Evolutionary conservation across 2,113 vertebrate species (phyloP).

Genomic region (Trichechus manatus): DNA sequence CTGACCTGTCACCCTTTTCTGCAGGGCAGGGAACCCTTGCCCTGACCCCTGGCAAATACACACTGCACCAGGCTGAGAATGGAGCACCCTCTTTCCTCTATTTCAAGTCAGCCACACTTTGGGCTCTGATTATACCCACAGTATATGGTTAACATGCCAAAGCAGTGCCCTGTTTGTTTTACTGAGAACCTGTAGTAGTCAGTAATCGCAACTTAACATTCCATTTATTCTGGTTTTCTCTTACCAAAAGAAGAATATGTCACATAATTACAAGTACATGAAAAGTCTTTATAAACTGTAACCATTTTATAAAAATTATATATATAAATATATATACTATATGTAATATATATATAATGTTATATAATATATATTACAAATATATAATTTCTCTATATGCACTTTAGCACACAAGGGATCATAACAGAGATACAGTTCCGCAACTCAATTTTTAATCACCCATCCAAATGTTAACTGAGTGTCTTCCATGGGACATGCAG

Average conservation of each 20-base stretch:
- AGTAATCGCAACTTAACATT: background rate
- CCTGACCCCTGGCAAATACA: background rate
- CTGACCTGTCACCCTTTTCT: background rate
- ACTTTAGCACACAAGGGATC: too few species aligned
- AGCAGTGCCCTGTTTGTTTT: background rate
- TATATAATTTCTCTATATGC: too few species aligned
- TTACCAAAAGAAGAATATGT: background rate
- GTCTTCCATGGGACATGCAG: background rate
- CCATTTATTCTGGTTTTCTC: background rate
- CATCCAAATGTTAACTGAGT: background rate
- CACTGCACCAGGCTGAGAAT: background rate
- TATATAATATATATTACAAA: too few species aligned
- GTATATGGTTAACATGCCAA: rapidly evolving
- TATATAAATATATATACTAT: background rate
- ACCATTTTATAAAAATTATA: background rate
- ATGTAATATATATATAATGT: too few species aligned
- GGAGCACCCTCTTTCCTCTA: background rate
- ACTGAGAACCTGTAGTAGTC: background rate
- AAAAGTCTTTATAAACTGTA: background rate
- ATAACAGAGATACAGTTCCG: too few species aligned
- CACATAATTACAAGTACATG: background rate
- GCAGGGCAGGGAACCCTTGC: background rate
- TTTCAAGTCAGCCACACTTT: background rate
- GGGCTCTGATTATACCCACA: background rate
- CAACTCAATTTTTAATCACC: too few species aligned